Base-by-base conservation (phyloP, 2,113 vertebrate genomes). In the Trematocara zebra region DNA sequence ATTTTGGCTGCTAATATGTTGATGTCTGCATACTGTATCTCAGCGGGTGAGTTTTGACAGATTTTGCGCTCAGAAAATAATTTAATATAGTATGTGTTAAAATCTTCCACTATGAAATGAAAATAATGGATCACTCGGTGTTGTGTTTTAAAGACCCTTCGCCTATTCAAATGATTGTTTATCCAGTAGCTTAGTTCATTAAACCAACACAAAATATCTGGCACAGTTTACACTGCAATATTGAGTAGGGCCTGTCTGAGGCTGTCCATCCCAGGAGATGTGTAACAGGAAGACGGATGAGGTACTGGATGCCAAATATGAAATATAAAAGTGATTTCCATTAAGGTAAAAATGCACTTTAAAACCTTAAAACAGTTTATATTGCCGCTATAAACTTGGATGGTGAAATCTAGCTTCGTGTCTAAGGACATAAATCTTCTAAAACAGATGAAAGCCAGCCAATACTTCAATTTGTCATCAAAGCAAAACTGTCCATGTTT, bases 401-500 rank as follows among this genome's bases (percentile, higher is more conserved):
- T 52, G 78, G 26, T 67, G 57, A 78, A 88, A 80, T 90, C 80
- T 47, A 79, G 47, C 14, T 59, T 59, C 80, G 44, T 72, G 59
- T 93, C 53, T 83, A 8, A 47, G 49, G 76, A 40, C 31, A 61
- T 87, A 86, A 90, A 87, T 92, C 84, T 80, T 87, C 54, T 49
- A 53, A 81, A 87, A 78, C 59, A 82, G 74, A 88, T 92, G 61
- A 90, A 87, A 89, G 84, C 37, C 31, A 85, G 92, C 87, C 93
- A 91, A 87, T 82, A 80, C 81, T 81, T 88, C 59, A 91, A 90
- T 92, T 84, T 91, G 90, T 91, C 87, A 92, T 92, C 83, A 89
- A 91, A 93, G 88, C 84, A 88, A 89, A 93, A 83, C 81, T 61
- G 81, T 87, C 84, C 78, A 72, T 81, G 74, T 93, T 79, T 78